Percentiles rank a stretch among this genome's conserved stretches.
These are phyloP conservation scores for Listronotus bonariensis DNA, from an alignment of 1,140 invertebrate species.

Conservation along the genomic window DNA sequence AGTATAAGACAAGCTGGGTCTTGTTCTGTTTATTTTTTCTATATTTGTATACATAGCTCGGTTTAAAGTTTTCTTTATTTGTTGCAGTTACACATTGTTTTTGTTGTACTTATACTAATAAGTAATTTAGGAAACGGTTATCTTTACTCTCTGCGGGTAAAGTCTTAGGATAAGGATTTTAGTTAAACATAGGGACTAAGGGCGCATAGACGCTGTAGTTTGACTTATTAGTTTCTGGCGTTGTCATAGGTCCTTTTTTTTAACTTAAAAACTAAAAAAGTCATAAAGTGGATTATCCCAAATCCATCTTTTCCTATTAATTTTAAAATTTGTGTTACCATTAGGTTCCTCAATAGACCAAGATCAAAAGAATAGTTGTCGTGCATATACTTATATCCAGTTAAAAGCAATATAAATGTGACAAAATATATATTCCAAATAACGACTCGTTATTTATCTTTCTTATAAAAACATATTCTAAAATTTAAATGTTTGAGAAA, in stretches of 20 bases:
- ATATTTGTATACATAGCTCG: constrained; percentile 4
- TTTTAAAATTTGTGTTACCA: too few species aligned
- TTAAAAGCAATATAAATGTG: too few species aligned
- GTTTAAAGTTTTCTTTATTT: constrained; percentile 27
- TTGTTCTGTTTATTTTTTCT: constrained; percentile 24
- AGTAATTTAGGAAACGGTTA: constrained; percentile 27
- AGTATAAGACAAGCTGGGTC: constrained; percentile 1
- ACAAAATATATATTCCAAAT: too few species aligned
- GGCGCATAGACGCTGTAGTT: neutral
- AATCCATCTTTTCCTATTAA: too few species aligned
- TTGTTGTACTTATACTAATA: constrained; percentile 29
- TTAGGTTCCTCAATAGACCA: too few species aligned
- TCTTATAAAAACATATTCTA: too few species aligned
- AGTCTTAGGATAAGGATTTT: constrained; percentile 17
- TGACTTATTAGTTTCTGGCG: neutral
- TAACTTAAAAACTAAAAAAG: too few species aligned
- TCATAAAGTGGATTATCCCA: too few species aligned
- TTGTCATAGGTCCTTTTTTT: neutral
- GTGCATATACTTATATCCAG: too few species aligned
- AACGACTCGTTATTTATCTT: too few species aligned
- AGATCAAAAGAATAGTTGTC: too few species aligned
- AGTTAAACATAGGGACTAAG: neutral
- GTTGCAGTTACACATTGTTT: constrained; percentile 32
- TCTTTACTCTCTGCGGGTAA: neutral
- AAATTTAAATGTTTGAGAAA: too few species aligned